Conservation (phyloP, 2,797 vertebrate genomes). For the Hozukius guyotensis region DNA sequence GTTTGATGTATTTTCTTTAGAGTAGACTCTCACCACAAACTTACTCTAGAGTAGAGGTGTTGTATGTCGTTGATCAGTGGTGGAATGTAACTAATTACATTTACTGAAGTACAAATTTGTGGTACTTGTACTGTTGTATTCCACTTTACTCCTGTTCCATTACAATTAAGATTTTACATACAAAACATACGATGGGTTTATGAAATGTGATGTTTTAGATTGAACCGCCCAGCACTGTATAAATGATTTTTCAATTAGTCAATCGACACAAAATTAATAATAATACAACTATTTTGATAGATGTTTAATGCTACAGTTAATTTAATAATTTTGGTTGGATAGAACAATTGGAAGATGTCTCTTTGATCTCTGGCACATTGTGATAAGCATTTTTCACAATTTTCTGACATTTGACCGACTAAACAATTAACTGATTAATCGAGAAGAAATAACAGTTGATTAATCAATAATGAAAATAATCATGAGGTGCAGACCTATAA, state of each 20-base stretch:
- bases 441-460: neutral
- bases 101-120: neutral
- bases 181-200: neutral
- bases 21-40: neutral
- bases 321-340: neutral
- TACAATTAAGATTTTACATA: neutral
- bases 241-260: neutral
- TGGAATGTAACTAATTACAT: neutral
- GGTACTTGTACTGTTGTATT: neutral
- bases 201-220: neutral
- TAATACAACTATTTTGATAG: neutral
- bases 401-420: neutral
- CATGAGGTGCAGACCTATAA: neutral
- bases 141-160: neutral
- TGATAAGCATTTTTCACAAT: neutral
- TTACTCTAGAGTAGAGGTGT: neutral
- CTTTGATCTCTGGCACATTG: too few relatives aligned
- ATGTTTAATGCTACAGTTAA: neutral
- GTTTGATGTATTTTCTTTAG: conserved; percentile 26
- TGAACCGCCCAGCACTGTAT: neutral
- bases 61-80: neutral
- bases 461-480: neutral
- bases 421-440: neutral
- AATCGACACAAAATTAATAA: neutral
- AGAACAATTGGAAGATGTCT: neutral